A percentile compares a stretch with the other conserved stretches of the same genome.
Evolutionary conservation across 2,888 invertebrate genomes (phyloP).

Genomic region (Eutolmus rufibarbis): DNA sequence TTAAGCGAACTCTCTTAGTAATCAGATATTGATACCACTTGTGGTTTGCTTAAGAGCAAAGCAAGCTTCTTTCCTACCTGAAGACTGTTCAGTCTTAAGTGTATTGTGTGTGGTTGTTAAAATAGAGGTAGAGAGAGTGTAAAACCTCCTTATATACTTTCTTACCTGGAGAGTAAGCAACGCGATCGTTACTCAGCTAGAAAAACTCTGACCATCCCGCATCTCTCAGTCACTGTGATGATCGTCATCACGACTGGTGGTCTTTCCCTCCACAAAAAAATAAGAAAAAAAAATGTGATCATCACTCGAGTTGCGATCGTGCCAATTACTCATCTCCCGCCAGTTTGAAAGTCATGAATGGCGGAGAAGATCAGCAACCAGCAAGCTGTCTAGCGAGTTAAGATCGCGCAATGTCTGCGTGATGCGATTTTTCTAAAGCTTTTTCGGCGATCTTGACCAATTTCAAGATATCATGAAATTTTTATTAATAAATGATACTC

Average conservation of each 20-base stretch:
- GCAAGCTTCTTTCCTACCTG: not conserved
- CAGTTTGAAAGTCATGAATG: slow-evolving; percentile 22
- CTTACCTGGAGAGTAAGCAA: slow-evolving; percentile 24
- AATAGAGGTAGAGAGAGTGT: not conserved
- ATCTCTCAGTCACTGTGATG: not conserved
- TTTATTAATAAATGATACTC: not conserved
- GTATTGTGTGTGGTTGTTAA: not conserved
- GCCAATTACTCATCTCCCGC: slow-evolving; percentile 9
- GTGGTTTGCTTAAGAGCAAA: slow-evolving; percentile 14
- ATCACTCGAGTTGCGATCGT: not conserved
- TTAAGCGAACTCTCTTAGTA: slow-evolving; percentile 31
- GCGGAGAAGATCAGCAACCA: not conserved
- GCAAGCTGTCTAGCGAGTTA: not conserved
- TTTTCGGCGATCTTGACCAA: not conserved
- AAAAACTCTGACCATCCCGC: not conserved
- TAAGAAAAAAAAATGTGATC: not conserved
- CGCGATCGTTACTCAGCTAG: slow-evolving; percentile 3
- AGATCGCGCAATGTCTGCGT: not conserved
- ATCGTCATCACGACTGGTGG: slow-evolving; percentile 36
- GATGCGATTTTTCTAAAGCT: slow-evolving; percentile 16
- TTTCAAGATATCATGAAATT: not conserved
- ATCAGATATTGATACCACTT: slow-evolving; percentile 11
- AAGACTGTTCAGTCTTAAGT: not conserved
- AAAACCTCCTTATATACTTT: slow-evolving; percentile 27
- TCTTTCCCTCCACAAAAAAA: slow-evolving; percentile 9